Percentiles rank a stretch among this genome's conserved stretches.
These are phyloP conservation scores for Labeo rohita DNA, from an alignment of 2,113 vertebrate genomes.

Conservation along the genomic window DNA sequence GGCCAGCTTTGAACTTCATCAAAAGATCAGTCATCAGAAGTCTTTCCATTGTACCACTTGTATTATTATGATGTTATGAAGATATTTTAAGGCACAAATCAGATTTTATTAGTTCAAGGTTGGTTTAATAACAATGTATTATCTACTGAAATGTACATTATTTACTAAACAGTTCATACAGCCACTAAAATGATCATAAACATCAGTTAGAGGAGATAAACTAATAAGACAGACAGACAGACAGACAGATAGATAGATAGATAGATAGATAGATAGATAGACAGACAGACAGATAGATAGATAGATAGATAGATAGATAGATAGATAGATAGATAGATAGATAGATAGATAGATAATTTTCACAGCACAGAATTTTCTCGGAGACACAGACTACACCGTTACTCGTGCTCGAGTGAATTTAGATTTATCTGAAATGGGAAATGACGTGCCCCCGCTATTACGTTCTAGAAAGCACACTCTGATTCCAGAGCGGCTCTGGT, in stretches of 20 bases:
- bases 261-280: slow-evolving; percentile 27
- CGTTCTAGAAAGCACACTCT: slow-evolving; percentile 69
- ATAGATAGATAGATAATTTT: background rate
- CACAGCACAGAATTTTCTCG: background rate
- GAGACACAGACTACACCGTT: background rate
- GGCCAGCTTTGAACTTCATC: background rate
- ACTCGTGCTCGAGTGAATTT: background rate
- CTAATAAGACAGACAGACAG: background rate
- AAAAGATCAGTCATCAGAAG: background rate
- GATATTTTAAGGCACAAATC: background rate
- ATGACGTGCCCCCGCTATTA: slow-evolving; percentile 62
- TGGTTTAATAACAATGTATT: no score
- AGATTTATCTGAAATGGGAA: slow-evolving; percentile 54
- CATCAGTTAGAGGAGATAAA: background rate
- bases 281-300: slow-evolving; percentile 27
- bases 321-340: slow-evolving; percentile 21
- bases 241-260: slow-evolving; percentile 1
- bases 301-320: slow-evolving; percentile 6
- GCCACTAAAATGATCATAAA: background rate
- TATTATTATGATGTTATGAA: background rate
- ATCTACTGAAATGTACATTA: background rate
- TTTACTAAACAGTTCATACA: no score
- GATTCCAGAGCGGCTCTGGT: slow-evolving; percentile 35
- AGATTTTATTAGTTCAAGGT: no score
- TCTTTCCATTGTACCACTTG: background rate